Conservation (phyloP, 2,888 invertebrate species). For the Protodeltote pygarga region DNA sequence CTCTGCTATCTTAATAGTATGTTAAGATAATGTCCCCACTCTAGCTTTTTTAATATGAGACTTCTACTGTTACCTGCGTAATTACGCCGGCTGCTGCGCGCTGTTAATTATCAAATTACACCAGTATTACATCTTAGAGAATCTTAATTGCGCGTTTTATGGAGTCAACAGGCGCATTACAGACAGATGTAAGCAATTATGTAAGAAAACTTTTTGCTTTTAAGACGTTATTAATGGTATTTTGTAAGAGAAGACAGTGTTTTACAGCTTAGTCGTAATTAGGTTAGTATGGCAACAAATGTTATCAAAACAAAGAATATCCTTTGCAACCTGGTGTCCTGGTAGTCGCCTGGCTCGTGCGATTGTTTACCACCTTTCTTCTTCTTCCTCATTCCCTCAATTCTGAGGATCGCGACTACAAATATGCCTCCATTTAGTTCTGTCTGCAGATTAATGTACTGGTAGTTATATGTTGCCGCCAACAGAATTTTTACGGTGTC, state of each 20-base stretch:
- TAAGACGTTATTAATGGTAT: constrained; percentile 9
- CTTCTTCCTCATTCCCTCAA: too few relatives aligned
- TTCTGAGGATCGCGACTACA: too few relatives aligned
- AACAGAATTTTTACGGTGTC: too few relatives aligned
- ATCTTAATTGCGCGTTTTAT: constrained; percentile 37
- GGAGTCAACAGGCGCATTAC: constrained; percentile 26
- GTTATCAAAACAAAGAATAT: background rate
- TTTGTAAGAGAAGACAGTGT: constrained; percentile 2
- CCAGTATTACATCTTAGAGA: constrained; percentile 39
- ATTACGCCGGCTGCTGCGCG: constrained; percentile 14
- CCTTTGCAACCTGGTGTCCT: too few relatives aligned
- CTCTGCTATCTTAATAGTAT: too few relatives aligned
- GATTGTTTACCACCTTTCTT: too few relatives aligned
- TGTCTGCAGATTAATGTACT: too few relatives aligned
- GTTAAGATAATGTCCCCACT: too few relatives aligned
- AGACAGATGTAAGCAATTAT: constrained; percentile 44
- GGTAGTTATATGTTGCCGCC: too few relatives aligned
- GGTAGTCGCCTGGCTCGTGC: too few relatives aligned
- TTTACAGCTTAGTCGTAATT: constrained; percentile 7
- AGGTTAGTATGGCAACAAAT: constrained; percentile 17
- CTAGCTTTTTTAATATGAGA: background rate
- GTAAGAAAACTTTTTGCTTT: constrained; percentile 21
- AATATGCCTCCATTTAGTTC: too few relatives aligned
- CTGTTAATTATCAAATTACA: constrained; percentile 46
- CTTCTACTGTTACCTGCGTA: background rate